Evolutionary conservation across 1,140 invertebrate species (phyloP), one percentile per base, ranked within the genome.

Genomic region (Camponotus floridanus): DNA sequence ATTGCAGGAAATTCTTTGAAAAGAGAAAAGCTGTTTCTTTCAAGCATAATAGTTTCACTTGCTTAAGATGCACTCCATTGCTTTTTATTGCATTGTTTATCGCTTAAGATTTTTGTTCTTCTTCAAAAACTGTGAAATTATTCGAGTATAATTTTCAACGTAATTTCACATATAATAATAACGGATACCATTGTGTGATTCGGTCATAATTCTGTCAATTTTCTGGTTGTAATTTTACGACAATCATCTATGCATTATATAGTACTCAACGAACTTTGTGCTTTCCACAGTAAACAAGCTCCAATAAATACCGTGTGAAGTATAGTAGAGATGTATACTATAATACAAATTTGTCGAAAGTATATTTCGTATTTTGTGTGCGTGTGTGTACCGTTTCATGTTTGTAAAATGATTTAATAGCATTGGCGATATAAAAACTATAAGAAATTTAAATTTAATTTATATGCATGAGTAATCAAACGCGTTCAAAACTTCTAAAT

Each of bases 231-330:
- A 57, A 61, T n/a, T 39, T n/a, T 62, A 83, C 21, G 51, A 73
- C 26, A 39, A 61, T 9, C 26, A 45, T 81, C 51, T 59, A 9
- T 26, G 13, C 57, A 62, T 74, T 73, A 83, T 73, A 83, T 31
- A 9, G 13, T 42, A 26, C n/a, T 36, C 68, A 61, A 36, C 31
- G 39, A 74, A 83, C 39, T 83, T 83, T 65, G 61, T 55, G 68
- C 79, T 83, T 83, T 83, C 79, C n/a, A 83, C 79, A 33, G 70
- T 48, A 31, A 68, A 74, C 68, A 74, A 83, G 79, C 79, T 83
- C 79, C 26, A 83, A 81, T 81, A 81, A 83, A 83, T 74, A 83
- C 48, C n/a, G n/a, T 70, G 55, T 83, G 48, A 83, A 83, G 68
- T 18, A 42, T 51, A 51, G 21, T 70, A 45, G 13, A 26, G 0